Evolutionary conservation across 2,888 invertebrate species (phyloP).

Genomic region (Bugula neritina): DNA sequence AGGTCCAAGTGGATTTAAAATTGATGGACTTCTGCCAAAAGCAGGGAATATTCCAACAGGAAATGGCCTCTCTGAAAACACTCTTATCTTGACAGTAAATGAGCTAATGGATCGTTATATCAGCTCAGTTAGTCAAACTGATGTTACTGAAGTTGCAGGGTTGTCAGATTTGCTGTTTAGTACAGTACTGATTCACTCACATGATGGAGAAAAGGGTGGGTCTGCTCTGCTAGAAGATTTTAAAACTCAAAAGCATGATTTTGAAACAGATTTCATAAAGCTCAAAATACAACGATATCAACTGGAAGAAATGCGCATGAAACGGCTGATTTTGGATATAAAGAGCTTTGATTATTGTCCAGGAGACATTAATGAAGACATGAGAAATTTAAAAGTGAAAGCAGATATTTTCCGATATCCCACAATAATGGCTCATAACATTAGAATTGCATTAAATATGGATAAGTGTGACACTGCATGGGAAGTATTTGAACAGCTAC

Average conservation of each 20-base stretch:
- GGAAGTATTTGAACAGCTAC: constrained; percentile 7
- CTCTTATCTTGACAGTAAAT: neutral
- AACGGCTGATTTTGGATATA: neutral
- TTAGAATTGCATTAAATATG: constrained; percentile 4
- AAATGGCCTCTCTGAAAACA: constrained; percentile 5
- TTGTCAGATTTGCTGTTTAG: constrained; percentile 2
- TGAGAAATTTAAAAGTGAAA: neutral
- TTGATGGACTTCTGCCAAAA: constrained; percentile 12
- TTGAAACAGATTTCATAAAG: neutral
- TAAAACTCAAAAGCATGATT: neutral
- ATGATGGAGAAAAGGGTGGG: neutral
- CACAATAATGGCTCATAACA: neutral
- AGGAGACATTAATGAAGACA: neutral
- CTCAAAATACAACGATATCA: neutral
- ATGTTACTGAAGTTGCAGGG: neutral
- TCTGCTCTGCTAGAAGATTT: neutral
- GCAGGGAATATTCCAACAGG: constrained; percentile 22
- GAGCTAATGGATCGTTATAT: neutral
- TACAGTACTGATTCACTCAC: neutral
- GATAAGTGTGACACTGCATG: neutral
- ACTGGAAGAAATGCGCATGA: neutral
- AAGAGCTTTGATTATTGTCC: constrained; percentile 10
- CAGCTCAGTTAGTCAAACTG: too few relatives aligned
- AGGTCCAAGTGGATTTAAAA: neutral
- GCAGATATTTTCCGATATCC: constrained; percentile 19